These are phyloP conservation scores for Coelogynopora nodosa DNA, from an alignment of 2,888 invertebrate genomes.

Conservation along the genomic window DNA sequence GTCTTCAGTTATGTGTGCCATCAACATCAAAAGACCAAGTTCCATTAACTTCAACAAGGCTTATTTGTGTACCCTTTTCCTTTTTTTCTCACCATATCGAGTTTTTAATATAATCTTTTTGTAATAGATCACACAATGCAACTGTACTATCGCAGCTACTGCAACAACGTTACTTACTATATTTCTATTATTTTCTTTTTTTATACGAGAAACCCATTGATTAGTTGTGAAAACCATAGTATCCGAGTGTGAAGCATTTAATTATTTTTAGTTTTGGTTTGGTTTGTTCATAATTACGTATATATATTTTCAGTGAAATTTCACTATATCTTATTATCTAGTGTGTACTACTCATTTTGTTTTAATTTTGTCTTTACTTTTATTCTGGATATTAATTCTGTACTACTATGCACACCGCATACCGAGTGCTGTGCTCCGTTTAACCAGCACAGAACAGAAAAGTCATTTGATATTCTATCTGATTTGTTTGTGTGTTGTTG, in stretches of 20 bases:
- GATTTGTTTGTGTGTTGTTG: not conserved
- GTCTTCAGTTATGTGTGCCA: not conserved
- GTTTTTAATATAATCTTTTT: not conserved
- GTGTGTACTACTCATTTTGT: not conserved
- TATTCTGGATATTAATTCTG: not conserved
- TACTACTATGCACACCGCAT: too few species aligned
- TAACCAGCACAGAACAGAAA: too few species aligned
- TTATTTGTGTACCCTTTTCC: not conserved
- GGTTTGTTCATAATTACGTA: not conserved
- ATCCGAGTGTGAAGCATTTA: not conserved
- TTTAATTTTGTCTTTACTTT: not conserved
- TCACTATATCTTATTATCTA: not conserved
- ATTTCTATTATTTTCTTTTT: not conserved
- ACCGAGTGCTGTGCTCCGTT: too few species aligned
- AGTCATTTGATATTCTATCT: too few species aligned
- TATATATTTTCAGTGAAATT: not conserved
- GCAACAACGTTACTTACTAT: not conserved
- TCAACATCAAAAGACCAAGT: not conserved
- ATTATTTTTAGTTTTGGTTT: not conserved
- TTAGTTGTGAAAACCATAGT: not conserved
- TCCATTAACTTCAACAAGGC: not conserved
- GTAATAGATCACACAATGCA: not conserved
- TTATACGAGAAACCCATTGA: not conserved
- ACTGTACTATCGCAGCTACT: not conserved
- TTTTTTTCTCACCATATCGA: not conserved